Evolutionary conservation across 2,797 vertebrate genomes (phyloP).

Genomic region (Muraenolepis orangiensis): DNA sequence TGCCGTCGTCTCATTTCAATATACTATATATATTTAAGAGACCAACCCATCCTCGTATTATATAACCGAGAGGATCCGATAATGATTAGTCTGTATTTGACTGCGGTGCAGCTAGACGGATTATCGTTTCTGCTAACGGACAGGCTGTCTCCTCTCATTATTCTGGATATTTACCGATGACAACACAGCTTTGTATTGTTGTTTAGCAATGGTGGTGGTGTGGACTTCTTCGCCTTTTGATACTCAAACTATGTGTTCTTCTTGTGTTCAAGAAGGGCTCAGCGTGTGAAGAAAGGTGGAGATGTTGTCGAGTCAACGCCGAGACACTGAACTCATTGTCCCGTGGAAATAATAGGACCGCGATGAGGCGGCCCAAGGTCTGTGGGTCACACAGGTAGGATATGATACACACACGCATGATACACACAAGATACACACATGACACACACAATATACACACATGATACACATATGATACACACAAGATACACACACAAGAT

Average conservation of each 20-base stretch:
- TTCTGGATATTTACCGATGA: too few species aligned
- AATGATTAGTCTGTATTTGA: background rate
- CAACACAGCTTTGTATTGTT: too few species aligned
- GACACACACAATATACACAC: too few species aligned
- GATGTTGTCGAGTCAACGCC: constrained; percentile 14
- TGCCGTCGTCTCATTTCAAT: too few species aligned
- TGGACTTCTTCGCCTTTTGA: too few species aligned
- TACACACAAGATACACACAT: too few species aligned
- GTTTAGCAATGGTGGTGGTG: too few species aligned
- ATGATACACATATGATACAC: too few species aligned
- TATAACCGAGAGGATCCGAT: background rate
- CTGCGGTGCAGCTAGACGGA: too few species aligned
- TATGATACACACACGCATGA: background rate
- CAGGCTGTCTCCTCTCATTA: too few species aligned
- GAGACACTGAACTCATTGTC: constrained; percentile 2
- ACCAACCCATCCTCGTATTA: background rate
- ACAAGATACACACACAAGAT: too few species aligned
- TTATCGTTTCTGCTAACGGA: too few species aligned
- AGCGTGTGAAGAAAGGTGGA: constrained; percentile 6
- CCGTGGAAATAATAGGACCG: constrained; percentile 4
- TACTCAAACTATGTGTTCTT: background rate
- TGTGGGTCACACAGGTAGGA: constrained; percentile 44
- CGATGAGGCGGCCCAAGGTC: constrained; percentile 42
- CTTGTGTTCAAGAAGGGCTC: background rate
- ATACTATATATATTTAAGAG: background rate